Base-by-base conservation (phyloP, 1,140 invertebrate species). In the Ruditapes philippinarum region DNA sequence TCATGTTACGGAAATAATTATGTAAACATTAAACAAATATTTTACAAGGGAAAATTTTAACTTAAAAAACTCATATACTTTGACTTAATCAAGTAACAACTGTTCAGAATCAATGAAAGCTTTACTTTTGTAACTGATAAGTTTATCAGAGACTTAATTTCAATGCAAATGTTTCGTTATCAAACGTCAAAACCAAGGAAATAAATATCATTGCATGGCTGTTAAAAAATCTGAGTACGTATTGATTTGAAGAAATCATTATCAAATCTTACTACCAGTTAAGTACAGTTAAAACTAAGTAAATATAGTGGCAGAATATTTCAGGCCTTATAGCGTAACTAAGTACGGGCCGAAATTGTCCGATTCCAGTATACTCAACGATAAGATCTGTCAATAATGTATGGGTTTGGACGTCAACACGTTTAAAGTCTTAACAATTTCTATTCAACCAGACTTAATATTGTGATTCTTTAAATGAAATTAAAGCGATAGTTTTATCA, bases 201-300 rank as follows among this genome's bases (percentile, higher is more conserved):
- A 74, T 74, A 74, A 74, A 74, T 74, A 49, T 28, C 0, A 74
- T 74, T 74, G 70, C 70, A 9, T 74, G 25, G 70, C 36, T 74
- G 40, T 74, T 74, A 2, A 74, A 74, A 45, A 40, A 49, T 45
- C 40, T 45, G 49, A 74, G 19, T 74, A 42, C 5, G 12, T 42
- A 25, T n/a, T 74, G 19, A n/a, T 25, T 45, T 45, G 5, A 14
- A 5, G 25, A 38, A 45, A 42, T 19, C 40, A 7, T 17, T 31
- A 28, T 25, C 28, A 25, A 14, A 65, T 65, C 22, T 14, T 14
- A 5, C 38, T 49, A 40, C 40, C n/a, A 74, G 70, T 40, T 73
- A n/a, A 73, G 68, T 38, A 7, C 36, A 38, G 33, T 42, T 74
- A 45, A 74, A 42, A 22, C 38, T 25, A 38, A 14, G 17, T 42